Base-by-base conservation (phyloP, 92 coral and sea anemone genomes). In the Parazoanthus atlanticus region DNA sequence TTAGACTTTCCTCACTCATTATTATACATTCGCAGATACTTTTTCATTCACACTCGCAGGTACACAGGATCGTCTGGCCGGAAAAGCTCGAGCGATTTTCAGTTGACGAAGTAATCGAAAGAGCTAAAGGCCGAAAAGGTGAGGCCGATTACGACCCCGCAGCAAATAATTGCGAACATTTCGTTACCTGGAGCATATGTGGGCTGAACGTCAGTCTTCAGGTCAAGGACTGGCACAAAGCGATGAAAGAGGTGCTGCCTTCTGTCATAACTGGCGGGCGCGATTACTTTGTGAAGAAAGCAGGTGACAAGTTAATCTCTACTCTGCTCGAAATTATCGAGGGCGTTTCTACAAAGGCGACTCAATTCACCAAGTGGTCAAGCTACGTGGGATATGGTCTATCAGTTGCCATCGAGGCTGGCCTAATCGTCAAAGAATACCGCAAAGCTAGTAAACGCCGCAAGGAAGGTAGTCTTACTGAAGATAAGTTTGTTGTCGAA, bases 1-100 rank as follows among this genome's bases (percentile, higher is more conserved):
- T 36, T 36, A 36, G 38, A 36, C 38, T 36, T 36, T 36, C 4
- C 38, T 36, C 4, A 36, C 38, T 36, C 3, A 36, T 36, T 36
- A 36, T 36, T 36, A 36, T 36, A 36, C 38, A 36, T 36, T 36
- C 38, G 38, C 38, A 36, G 38, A 36, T n/a, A 23, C 21, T 69
- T 69, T 36, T 36, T 36, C 38, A 2, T 36, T 36, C 4, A 36
- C 38, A 36, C 38, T 69, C 34, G 4, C 47, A 81, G 65, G 40
- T 81, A 25, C 43, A 81, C 47, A 81, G 40, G 72, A 28, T 23
- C 10, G 72, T 81, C 11, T 81, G 86, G 86, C 86, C 86, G 12
- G 86, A 25, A 23, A 21, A 81, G 32, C 33, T 81, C 17, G 56
- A 17, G 32, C 70, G 86, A n/a, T 81, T 30, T 28, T 54, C 86